phyloP scores from a whole-genome alignment of 2,888 invertebrate genomes.

The Pteria penguin region DNA sequence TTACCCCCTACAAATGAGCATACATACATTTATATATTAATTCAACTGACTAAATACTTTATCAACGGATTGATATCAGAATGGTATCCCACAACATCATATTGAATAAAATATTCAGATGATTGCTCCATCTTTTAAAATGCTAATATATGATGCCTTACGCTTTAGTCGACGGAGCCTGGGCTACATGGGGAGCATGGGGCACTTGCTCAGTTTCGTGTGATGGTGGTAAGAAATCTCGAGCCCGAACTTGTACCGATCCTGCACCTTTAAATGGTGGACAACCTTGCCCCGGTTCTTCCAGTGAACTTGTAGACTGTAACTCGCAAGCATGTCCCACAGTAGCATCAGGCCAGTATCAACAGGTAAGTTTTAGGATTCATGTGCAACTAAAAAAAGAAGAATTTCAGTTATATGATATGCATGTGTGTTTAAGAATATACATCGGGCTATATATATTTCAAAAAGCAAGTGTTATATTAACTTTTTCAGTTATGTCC shows the following conservation, averaged over 20 bases:
- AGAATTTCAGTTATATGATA: too few relatives aligned
- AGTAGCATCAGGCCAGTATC: neutral
- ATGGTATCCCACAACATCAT: too few relatives aligned
- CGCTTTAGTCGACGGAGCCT: slow-evolving; percentile 11
- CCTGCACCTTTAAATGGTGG: slow-evolving; percentile 16
- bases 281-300: neutral
- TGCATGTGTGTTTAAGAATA: too few relatives aligned
- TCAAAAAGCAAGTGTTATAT: too few relatives aligned
- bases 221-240: neutral
- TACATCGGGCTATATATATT: too few relatives aligned
- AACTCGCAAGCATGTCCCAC: slow-evolving; percentile 1
- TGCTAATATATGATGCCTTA: neutral
- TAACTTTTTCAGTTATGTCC: slow-evolving; percentile 54
- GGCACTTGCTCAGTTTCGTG: slow-evolving; percentile 9
- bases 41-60: too few relatives aligned
- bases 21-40: too few relatives aligned
- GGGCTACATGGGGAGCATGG: slow-evolving; percentile 16
- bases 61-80: too few relatives aligned
- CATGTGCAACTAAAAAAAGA: too few relatives aligned
- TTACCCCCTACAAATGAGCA: too few relatives aligned
- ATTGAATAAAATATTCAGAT: too few relatives aligned
- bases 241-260: slow-evolving; percentile 7
- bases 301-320: neutral
- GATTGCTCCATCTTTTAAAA: neutral
- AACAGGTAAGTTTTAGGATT: slow-evolving; percentile 4